Conservation (phyloP, 2,113 vertebrate genomes). For the Leptosomus discolor region DNA sequence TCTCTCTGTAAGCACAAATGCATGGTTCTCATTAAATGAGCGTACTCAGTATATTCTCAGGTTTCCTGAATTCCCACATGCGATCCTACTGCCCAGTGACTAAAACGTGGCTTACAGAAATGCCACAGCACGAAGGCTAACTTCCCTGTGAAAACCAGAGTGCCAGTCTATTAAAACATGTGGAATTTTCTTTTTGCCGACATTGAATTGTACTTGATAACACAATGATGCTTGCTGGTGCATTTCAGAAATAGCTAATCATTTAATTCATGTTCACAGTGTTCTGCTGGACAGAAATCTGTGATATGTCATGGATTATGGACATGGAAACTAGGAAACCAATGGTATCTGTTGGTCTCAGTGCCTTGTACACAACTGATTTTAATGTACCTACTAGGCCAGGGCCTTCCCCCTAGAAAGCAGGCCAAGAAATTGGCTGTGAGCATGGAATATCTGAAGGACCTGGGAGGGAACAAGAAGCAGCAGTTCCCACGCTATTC, state of each 20-base stretch:
- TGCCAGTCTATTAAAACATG: neutral
- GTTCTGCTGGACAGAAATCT: neutral
- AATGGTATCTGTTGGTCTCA: neutral
- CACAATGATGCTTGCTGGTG: neutral
- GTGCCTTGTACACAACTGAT: neutral
- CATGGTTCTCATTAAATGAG: neutral
- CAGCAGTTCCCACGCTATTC: neutral
- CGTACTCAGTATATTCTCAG: rapidly evolving
- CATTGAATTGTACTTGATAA: neutral
- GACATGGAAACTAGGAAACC: neutral
- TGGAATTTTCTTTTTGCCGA: neutral
- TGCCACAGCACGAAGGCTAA: neutral
- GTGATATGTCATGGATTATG: neutral
- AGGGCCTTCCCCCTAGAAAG: neutral
- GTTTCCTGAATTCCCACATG: neutral
- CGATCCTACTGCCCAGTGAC: neutral
- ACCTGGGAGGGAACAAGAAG: neutral
- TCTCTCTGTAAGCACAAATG: neutral
- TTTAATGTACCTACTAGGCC: neutral
- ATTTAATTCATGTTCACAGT: neutral
- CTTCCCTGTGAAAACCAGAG: neutral
- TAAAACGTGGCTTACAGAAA: neutral
- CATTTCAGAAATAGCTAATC: neutral
- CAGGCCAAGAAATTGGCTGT: neutral
- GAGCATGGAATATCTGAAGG: neutral